A percentile compares a stretch with the other conserved stretches of the same genome.
Conservation (phyloP, 2,113 vertebrate genomes). For the Halichoerus grypus region DNA sequence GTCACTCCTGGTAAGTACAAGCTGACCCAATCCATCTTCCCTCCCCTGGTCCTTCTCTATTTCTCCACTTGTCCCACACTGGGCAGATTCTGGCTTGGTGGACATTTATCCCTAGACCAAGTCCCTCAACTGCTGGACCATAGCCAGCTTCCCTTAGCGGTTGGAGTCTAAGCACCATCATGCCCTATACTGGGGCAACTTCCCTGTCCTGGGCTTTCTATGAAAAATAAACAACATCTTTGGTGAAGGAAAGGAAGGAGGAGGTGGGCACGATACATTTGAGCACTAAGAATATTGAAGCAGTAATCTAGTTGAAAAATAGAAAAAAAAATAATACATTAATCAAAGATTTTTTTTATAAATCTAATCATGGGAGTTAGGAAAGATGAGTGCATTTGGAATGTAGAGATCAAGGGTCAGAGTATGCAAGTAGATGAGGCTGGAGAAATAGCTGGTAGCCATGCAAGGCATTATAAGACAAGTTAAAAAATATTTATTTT, state of each 20-base stretch:
- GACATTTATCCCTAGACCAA: background rate
- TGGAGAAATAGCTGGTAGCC: no score
- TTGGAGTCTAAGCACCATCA: background rate
- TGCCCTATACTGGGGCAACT: background rate
- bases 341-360: background rate
- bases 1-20: no score
- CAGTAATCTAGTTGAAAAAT: background rate
- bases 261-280: background rate
- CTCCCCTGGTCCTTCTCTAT: background rate
- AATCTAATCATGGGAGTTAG: background rate
- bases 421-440: background rate
- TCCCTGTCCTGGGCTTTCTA: background rate
- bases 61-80: background rate
- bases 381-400: background rate
- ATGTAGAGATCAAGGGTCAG: background rate
- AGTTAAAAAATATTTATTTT: background rate
- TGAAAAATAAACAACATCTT: background rate
- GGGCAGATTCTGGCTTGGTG: background rate
- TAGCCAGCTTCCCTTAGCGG: background rate
- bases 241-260: background rate
- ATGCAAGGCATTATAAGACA: background rate
- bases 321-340: background rate
- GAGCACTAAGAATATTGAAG: background rate
- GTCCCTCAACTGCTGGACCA: background rate
- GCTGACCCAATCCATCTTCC: background rate